These are phyloP conservation scores for Pteronotus mesoamericanus DNA, from an alignment of 2,797 vertebrate species.

Conservation along the genomic window DNA sequence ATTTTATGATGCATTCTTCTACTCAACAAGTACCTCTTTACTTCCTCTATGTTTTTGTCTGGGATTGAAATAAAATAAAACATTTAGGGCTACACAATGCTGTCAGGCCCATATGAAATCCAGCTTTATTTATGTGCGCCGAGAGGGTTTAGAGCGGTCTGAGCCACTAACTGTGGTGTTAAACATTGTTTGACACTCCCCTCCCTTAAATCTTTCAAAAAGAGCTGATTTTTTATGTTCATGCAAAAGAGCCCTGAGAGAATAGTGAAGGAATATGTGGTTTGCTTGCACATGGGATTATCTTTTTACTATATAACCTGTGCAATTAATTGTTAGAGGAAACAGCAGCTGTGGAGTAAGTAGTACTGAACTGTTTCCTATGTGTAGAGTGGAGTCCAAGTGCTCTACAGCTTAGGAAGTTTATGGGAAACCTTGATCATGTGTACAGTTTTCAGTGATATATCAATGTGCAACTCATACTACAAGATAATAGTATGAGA, in stretches of 20 bases:
- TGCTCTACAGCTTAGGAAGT: background rate
- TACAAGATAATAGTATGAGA: background rate
- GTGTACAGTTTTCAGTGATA: background rate
- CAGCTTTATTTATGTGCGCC: slow-evolving; percentile 72
- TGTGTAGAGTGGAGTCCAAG: background rate
- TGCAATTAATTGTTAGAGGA: background rate
- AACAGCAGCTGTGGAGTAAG: background rate
- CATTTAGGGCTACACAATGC: slow-evolving; percentile 18
- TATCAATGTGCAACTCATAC: background rate
- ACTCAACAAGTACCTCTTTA: slow-evolving; percentile 35
- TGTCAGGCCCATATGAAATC: slow-evolving; percentile 70
- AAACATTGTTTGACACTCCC: slow-evolving; percentile 51
- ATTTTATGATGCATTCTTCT: slow-evolving; percentile 61
- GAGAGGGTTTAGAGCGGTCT: slow-evolving; percentile 44
- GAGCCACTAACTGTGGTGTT: slow-evolving; percentile 69
- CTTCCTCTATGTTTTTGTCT: slow-evolving; percentile 52
- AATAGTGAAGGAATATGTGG: background rate
- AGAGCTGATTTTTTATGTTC: slow-evolving; percentile 57
- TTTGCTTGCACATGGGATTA: slow-evolving; percentile 19
- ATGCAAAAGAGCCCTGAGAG: slow-evolving; percentile 49
- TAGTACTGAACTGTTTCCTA: background rate
- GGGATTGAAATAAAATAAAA: slow-evolving; percentile 67
- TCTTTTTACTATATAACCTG: slow-evolving; percentile 6
- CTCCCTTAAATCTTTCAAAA: slow-evolving; percentile 58
- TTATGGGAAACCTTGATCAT: background rate